phyloP scores from a whole-genome alignment of 2,113 vertebrate genomes.

The Chionodraco myersi region DNA sequence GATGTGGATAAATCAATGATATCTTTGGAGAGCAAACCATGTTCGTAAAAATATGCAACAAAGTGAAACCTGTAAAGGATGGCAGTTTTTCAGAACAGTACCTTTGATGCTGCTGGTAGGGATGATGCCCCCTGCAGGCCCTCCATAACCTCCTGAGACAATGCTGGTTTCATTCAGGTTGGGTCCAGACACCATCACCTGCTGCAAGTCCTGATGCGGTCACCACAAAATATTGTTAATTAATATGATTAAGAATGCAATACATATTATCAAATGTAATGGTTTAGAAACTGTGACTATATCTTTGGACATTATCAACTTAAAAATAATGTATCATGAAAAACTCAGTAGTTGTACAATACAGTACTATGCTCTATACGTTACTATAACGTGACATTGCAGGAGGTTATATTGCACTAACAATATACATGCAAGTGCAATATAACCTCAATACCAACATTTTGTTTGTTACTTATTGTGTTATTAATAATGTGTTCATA shows the following conservation, averaged over 20 bases:
- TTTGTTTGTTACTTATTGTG: too few relatives aligned
- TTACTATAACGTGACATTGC: too few relatives aligned
- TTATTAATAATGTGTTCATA: too few relatives aligned
- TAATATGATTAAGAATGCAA: neutral
- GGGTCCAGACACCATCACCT: slow-evolving; percentile 98
- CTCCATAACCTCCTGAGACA: slow-evolving; percentile 97
- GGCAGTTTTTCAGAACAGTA: slow-evolving; percentile 43
- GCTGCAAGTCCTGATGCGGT: slow-evolving; percentile 90
- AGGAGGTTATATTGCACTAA: too few relatives aligned
- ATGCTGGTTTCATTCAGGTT: slow-evolving; percentile 99
- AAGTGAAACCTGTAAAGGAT: neutral
- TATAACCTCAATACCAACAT: too few relatives aligned
- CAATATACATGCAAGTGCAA: too few relatives aligned
- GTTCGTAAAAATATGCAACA: neutral
- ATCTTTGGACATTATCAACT: neutral
- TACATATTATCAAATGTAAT: neutral
- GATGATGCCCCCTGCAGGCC: slow-evolving; percentile 94
- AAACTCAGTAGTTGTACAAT: too few relatives aligned
- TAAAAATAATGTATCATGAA: neutral
- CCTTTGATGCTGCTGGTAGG: slow-evolving; percentile 90
- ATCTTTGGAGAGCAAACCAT: neutral
- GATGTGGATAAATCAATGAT: neutral
- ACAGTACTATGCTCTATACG: too few relatives aligned
- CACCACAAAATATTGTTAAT: neutral
- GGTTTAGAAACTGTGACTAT: neutral